These are phyloP conservation scores for Chiloscyllium punctatum DNA, from an alignment of 2,797 vertebrate genomes.

Conservation along the genomic window DNA sequence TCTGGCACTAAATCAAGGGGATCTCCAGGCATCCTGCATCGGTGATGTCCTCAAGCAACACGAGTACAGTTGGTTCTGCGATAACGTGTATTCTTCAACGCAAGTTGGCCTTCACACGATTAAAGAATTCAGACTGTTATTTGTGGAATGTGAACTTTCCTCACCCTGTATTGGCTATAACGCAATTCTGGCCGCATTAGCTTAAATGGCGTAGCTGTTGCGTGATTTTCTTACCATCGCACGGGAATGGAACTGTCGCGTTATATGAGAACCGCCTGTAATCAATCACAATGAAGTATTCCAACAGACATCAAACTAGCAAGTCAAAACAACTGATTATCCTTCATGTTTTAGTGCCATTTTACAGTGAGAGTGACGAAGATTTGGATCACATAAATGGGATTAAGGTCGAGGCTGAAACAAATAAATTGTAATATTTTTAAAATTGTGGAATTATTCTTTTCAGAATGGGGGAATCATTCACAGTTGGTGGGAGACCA, in stretches of 20 bases:
- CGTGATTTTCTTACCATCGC: too few relatives aligned
- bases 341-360: background rate
- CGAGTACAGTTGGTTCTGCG: too few relatives aligned
- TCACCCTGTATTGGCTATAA: too few relatives aligned
- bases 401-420: background rate
- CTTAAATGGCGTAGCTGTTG: too few relatives aligned
- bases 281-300: background rate
- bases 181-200: too few relatives aligned
- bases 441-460: background rate
- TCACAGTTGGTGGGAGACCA: background rate
- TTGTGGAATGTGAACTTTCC: too few relatives aligned
- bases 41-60: background rate
- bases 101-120: too few relatives aligned
- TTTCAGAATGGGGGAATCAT: background rate
- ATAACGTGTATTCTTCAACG: too few relatives aligned
- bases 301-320: background rate
- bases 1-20: background rate
- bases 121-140: too few relatives aligned
- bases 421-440: background rate
- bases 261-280: too few relatives aligned
- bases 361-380: background rate
- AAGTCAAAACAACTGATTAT: background rate
- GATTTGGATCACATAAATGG: background rate
- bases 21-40: background rate
- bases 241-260: too few relatives aligned